phyloP scores from a whole-genome alignment of 1,140 invertebrate species.

The Drosophila bifasciata region DNA sequence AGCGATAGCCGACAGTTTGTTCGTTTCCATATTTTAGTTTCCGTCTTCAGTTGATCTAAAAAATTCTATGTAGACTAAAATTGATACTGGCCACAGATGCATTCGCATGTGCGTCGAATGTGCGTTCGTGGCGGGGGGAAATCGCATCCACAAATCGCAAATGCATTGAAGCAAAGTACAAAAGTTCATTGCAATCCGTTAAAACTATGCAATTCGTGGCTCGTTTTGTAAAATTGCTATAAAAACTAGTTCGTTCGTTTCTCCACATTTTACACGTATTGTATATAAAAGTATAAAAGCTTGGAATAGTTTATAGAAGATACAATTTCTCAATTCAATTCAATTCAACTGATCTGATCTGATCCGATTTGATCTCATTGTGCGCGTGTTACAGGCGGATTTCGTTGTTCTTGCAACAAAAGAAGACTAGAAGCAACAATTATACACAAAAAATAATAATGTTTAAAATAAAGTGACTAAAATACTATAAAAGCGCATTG shows the following conservation, averaged over 20 bases:
- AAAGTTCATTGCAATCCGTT: slow-evolving; percentile 63
- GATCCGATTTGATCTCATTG: slow-evolving; percentile 49
- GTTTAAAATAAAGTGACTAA: slow-evolving; percentile 82
- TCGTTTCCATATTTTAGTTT: slow-evolving; percentile 64
- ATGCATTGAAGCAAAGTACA: slow-evolving; percentile 60
- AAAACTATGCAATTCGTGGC: slow-evolving; percentile 79
- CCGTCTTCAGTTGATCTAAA: slow-evolving; percentile 69
- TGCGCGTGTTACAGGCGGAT: slow-evolving; percentile 62
- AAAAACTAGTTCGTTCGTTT: slow-evolving; percentile 82
- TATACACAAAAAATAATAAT: slow-evolving; percentile 83
- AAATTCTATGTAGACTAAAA: slow-evolving; percentile 70
- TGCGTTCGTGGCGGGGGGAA: slow-evolving; percentile 6
- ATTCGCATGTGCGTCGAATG: slow-evolving; percentile 25
- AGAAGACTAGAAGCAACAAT: slow-evolving; percentile 84
- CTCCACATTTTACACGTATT: slow-evolving; percentile 72
- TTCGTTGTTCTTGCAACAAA: slow-evolving; percentile 84
- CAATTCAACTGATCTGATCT: slow-evolving; percentile 44
- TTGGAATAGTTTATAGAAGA: slow-evolving; percentile 77
- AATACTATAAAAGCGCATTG: slow-evolving; percentile 81
- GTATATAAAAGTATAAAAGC: slow-evolving; percentile 81
- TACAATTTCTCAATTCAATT: slow-evolving; percentile 52
- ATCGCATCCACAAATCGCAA: slow-evolving; percentile 1
- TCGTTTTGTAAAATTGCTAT: slow-evolving; percentile 80
- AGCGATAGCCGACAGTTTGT: slow-evolving; percentile 62
- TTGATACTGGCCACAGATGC: slow-evolving; percentile 53